phyloP scores from a whole-genome alignment of 2,797 vertebrate genomes.

The Lepidocolaptes lacrymiger region DNA sequence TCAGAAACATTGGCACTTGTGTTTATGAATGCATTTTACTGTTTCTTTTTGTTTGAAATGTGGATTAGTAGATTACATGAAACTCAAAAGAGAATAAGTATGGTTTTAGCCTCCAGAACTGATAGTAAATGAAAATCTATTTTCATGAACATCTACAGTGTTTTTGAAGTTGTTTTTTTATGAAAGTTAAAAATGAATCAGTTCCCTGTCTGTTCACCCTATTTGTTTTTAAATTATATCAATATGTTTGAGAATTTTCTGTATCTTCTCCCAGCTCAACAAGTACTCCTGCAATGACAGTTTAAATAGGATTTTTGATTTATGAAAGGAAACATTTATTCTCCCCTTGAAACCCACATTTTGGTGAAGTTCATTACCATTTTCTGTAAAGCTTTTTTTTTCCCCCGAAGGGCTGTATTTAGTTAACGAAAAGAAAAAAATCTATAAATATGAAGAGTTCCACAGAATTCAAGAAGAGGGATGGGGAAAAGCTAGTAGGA shows the following conservation, averaged over 20 bases:
- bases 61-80: background rate
- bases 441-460: background rate
- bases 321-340: background rate
- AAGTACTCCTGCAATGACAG: background rate
- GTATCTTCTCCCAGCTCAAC: background rate
- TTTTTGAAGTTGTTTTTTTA: background rate
- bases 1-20: background rate
- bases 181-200: slow-evolving; percentile 17
- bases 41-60: background rate
- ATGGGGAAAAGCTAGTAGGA: background rate
- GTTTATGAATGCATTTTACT: slow-evolving; percentile 28
- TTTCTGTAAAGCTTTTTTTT: background rate
- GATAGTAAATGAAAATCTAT: slow-evolving; percentile 39
- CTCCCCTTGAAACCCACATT: background rate
- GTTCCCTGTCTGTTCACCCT: background rate
- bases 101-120: background rate
- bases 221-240: slow-evolving; percentile 6
- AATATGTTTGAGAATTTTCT: slow-evolving; percentile 23
- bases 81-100: background rate
- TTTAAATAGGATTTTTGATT: slow-evolving; percentile 3
- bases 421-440: background rate
- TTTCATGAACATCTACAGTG: slow-evolving; percentile 5
- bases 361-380: background rate
- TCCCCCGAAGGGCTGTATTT: background rate
- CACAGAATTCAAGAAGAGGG: background rate